Percentiles rank a stretch among this genome's conserved stretches.
These are phyloP conservation scores for Perccottus glenii DNA, from an alignment of 2,113 vertebrate species.

Conservation along the genomic window DNA sequence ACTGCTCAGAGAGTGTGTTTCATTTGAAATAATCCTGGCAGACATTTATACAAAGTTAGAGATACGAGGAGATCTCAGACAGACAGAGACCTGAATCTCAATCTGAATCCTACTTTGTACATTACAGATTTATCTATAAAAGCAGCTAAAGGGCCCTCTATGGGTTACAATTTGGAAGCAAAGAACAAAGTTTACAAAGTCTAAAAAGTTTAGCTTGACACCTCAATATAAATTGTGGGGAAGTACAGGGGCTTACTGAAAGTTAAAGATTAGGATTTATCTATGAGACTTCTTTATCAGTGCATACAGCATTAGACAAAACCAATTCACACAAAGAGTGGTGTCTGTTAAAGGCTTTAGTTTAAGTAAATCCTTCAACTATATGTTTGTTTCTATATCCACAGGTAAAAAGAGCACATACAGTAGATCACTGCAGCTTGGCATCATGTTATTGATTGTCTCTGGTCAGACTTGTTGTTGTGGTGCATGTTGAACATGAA, in stretches of 20 bases:
- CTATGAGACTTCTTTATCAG: too few species aligned
- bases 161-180: too few species aligned
- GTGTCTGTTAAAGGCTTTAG: conserved; percentile 6
- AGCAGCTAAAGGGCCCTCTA: not conserved
- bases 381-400: not conserved
- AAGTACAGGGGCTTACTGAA: too few species aligned
- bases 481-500: conserved; percentile 36
- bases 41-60: not conserved
- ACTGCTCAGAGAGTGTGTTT: not conserved
- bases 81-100: not conserved
- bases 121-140: not conserved
- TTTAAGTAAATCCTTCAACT: not conserved
- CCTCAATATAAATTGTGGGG: too few species aligned
- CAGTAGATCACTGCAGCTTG: conserved; percentile 33
- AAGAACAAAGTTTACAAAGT: too few species aligned
- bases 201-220: too few species aligned
- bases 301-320: too few species aligned
- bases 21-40: not conserved
- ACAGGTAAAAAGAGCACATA: conserved; percentile 19
- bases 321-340: not conserved
- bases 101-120: not conserved
- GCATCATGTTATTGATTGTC: conserved; percentile 37
- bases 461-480: conserved; percentile 23
- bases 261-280: too few species aligned
- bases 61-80: not conserved